These are phyloP conservation scores for Columba livia DNA, from an alignment of 2,113 vertebrate species.

Conservation along the genomic window DNA sequence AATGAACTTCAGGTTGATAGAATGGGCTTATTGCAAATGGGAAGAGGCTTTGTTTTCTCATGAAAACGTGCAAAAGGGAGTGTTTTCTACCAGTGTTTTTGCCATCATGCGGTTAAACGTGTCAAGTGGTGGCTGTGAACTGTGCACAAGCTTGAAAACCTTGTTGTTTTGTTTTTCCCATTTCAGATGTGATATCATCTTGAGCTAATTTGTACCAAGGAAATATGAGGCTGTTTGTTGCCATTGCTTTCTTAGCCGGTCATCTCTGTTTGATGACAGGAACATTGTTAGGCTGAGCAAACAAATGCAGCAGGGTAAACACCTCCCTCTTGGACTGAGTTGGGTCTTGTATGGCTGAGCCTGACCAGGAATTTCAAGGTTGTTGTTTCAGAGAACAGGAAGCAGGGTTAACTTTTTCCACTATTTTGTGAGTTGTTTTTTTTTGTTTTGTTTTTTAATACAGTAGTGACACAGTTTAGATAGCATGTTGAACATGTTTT, in stretches of 20 bases:
- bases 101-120: neutral
- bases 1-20: neutral
- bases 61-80: neutral
- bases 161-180: neutral
- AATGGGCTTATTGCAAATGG: neutral
- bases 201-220: neutral
- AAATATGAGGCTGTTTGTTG: neutral
- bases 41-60: neutral
- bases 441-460: neutral
- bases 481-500: neutral
- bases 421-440: neutral
- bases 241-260: neutral
- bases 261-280: neutral
- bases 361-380: neutral
- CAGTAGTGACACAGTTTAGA: neutral
- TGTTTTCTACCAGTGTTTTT: neutral
- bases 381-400: neutral
- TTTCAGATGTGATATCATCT: neutral
- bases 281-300: neutral
- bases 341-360: neutral
- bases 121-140: fast-evolving
- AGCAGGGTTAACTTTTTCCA: neutral
- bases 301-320: neutral
- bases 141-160: neutral
- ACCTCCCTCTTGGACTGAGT: neutral